Conservation (phyloP, 2,797 vertebrate species). For the Sparus aurata region DNA sequence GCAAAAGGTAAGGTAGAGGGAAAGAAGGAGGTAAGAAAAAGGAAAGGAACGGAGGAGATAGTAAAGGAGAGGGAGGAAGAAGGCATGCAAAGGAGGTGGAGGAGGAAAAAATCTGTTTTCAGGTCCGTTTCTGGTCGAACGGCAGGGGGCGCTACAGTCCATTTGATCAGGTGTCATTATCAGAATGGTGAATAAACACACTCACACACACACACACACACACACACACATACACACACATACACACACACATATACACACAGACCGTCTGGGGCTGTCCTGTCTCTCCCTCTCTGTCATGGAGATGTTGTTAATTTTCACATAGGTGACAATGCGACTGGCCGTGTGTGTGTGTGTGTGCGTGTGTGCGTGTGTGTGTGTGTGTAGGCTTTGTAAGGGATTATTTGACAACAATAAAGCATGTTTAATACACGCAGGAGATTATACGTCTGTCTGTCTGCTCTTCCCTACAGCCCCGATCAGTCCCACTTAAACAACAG, state of each 20-base stretch:
- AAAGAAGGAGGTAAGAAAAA: not conserved
- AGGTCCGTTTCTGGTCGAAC: conserved; percentile 10
- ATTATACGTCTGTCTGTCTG: conserved; percentile 23
- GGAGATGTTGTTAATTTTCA: too few species aligned
- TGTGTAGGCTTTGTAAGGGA: conserved; percentile 34
- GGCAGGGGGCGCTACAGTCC: conserved; percentile 26
- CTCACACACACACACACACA: conserved; percentile 1
- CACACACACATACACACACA: conserved; percentile 18
- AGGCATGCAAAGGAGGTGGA: not conserved
- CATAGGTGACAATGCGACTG: too few species aligned
- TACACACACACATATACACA: too few species aligned
- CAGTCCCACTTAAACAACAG: not conserved
- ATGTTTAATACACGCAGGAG: conserved; percentile 35
- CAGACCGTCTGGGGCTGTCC: not conserved
- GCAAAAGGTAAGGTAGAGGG: too few species aligned
- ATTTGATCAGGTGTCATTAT: conserved; percentile 24
- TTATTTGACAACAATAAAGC: conserved; percentile 48
- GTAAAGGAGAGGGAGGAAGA: not conserved
- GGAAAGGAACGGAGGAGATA: too few species aligned
- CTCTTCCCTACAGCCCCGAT: not conserved
- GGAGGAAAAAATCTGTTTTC: not conserved
- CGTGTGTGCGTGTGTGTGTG: not conserved
- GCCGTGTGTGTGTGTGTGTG: too few species aligned
- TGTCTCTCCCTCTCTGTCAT: too few species aligned
- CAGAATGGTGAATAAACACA: not conserved